Evolutionary conservation across 2,113 vertebrate genomes (phyloP), one percentile per base, ranked within the genome.

Genomic region (Lampris incognitus): DNA sequence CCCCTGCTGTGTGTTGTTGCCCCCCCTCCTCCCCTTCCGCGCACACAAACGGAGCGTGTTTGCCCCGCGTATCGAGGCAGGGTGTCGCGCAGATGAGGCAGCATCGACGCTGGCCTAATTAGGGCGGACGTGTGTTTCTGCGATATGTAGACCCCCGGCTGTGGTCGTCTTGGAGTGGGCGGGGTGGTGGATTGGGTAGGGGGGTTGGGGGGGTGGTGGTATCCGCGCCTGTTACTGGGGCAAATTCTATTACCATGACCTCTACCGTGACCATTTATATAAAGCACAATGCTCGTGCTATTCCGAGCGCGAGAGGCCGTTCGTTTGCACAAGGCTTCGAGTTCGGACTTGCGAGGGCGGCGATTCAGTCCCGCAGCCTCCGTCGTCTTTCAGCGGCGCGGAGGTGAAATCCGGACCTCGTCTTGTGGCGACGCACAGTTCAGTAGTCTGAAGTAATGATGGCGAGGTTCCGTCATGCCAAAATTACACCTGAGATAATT

Each of bases 161-260:
- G 8, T 91, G 4, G 51, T n/a, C 10, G 51, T 54, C 67, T 76
- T 76, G 36, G 76, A 79, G 85, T 84, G 83, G 79, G 86, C 11
- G 83, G 74, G 68, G 78, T 82, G 82, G 75, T 79, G 80, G 87
- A 76, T 79, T 74, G 61, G 48, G 9, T 49, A 54, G 7, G 72
- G 62, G 51, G 58, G 60, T 50, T 62, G 49, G 64, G 41, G 66
- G 65, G 79, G 70, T 48, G 59, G 6, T 65, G 74, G 84, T 78
- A 83, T 82, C 79, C 59, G 49, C 82, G 83, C 79, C 74, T 90
- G 88, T 91, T 89, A 89, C 83, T 88, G 86, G 86, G 84, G 77
- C 81, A 85, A 88, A 90, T 72, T 87, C 70, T 70, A 75, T 83
- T 69, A 85, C 72, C 83, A 39, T 87, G 90, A 89, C 87, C 88